Base-by-base conservation (phyloP, 2,888 invertebrate species). In the Toxonevra muliebris region DNA sequence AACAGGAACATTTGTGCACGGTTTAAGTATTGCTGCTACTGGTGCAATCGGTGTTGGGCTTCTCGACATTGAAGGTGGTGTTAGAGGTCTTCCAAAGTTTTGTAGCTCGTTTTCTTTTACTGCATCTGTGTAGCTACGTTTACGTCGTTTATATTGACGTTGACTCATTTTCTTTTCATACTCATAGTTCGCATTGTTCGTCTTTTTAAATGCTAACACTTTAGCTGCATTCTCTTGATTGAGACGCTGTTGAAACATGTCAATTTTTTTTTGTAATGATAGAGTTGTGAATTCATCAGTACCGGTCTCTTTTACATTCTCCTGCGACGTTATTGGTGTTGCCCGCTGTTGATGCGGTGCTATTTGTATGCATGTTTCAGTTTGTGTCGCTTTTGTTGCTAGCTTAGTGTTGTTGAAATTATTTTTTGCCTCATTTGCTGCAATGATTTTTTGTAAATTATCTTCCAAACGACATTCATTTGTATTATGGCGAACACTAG, bases 221-320 rank as follows among this genome's bases (percentile, higher is more conserved):
- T 67, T 57, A 11, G 40, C 15, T 45, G 12, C 69, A 64, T 70
- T 45, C 50, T 68, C 67, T 58, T 72, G 73, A n/a, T 73, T 73
- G 7, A 83, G 75, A 62, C 71, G 74, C 15, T 68, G 65, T 74
- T 82, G 77, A 72, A 84, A 83, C 68, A 77, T 76, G 75, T 82
- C 75, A 70, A 83, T 84, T 78, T 84, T 84, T 62, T 80, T 69
- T 43, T 73, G 68, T 20, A 74, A 43, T 7, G 74, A 65, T 41
- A 73, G 64, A 12, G 30, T 30, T 7, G 30, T 30, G 30, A 30
- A 30, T 30, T 65, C 59, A 48, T 54, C 42, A 12, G 40, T 1
- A 63, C 59, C 50, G 41, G 17, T 58, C 13, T 43, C 48, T 60
- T 2, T 48, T 13, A 12, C 13, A 30, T 9, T 0, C n/a, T 4